Conservation (phyloP, 2,888 invertebrate species). For the Erebia palarica region DNA sequence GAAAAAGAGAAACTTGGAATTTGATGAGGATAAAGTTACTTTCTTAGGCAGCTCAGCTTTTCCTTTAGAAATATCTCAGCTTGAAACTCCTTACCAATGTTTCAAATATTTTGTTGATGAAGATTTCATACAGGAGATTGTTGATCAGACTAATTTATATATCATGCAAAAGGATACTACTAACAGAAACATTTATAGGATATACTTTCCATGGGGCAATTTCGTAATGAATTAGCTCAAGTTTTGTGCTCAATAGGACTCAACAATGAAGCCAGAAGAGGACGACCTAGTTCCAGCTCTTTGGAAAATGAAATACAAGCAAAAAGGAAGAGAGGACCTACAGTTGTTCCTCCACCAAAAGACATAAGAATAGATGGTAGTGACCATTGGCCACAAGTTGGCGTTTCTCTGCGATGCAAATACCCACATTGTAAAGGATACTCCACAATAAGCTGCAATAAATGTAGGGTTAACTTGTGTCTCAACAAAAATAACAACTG, state of each 20-base stretch:
- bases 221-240: not conserved
- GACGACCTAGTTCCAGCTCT: constrained; percentile 2
- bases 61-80: too few relatives aligned
- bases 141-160: too few relatives aligned
- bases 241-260: constrained; percentile 2
- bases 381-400: constrained; percentile 27
- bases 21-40: too few relatives aligned
- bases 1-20: too few relatives aligned
- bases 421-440: constrained; percentile 26
- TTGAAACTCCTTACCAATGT: too few relatives aligned
- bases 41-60: too few relatives aligned
- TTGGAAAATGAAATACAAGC: constrained; percentile 18
- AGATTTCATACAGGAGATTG: too few relatives aligned
- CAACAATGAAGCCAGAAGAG: constrained; percentile 1
- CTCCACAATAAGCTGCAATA: constrained; percentile 21
- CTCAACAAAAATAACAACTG: too few relatives aligned
- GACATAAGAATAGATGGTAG: constrained; percentile 16
- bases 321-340: constrained; percentile 22
- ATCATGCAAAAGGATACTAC: too few relatives aligned
- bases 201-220: too few relatives aligned
- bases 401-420: constrained; percentile 23
- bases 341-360: constrained; percentile 25
- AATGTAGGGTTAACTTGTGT: constrained; percentile 14
- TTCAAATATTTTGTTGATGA: too few relatives aligned
- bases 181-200: too few relatives aligned